Base-by-base conservation (phyloP, 2,113 vertebrate genomes). In the Eonycteris spelaea region DNA sequence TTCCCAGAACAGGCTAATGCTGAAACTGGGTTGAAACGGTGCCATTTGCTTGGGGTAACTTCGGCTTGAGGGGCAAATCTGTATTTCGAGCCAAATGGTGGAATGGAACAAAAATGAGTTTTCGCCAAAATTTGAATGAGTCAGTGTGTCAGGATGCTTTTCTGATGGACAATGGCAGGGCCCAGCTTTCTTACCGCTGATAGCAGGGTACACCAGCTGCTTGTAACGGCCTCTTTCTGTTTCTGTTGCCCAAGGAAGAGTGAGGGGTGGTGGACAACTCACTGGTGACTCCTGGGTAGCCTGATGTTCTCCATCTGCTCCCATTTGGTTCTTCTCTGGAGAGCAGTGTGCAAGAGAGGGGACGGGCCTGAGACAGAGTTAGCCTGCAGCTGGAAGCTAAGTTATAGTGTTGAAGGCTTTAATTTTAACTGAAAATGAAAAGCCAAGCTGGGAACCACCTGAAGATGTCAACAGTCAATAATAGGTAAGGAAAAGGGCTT, bases 341-440 rank as follows among this genome's bases (percentile, higher is more conserved):
- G 1, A 35, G 5, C 3, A 21, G 12, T 1, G 0, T 1, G 22
- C 3, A 12, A 21, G 3, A 45, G 33, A 35, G 30, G 67, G 1
- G 2, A 0, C 0, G 5, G 6, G 16, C 35, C 51, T 85, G 38
- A 78, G 83, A 51, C 1, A 6, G 2, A 40, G 59, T 7, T 13
- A 38, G 13, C 21, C 68, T 1, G 1, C 75, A n/a, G 38, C 86
- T 45, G 90, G 48, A 53, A 71, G n/a, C 79, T 57, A 15, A 48
- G 55, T 5, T 19, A 33, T 1, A 40, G 77, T 30, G 55, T 38
- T 82, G 79, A 94, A 90, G 92, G 87, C 87, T 74, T 74, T 93
- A 59, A 40, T 95, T 87, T 77, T 92, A 67, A 80, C 91, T 74
- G 91, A 80, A 87, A 80, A 75, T 59, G 80, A 70, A 95, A 92